phyloP scores from a whole-genome alignment of 2,888 invertebrate species.

The Harpalus rubripes region DNA sequence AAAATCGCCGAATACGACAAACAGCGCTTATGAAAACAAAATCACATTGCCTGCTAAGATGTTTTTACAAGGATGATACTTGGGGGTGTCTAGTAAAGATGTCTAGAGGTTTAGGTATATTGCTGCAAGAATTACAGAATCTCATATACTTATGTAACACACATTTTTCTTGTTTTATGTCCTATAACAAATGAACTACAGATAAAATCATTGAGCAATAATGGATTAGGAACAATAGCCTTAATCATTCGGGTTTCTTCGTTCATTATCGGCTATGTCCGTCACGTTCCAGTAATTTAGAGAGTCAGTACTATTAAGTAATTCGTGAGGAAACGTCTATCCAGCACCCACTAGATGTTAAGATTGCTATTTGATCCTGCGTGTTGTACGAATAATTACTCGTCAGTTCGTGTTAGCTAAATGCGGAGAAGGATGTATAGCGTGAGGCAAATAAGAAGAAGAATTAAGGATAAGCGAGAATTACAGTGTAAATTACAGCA shows the following conservation, averaged over 20 bases:
- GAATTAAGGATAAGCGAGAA: neutral
- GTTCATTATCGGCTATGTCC: constrained; percentile 1
- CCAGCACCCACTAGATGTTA: neutral
- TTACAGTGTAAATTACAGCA: neutral
- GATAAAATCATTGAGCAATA: neutral
- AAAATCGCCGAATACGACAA: too few species aligned
- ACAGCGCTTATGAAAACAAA: too few species aligned
- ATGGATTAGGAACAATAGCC: neutral
- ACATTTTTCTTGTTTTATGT: neutral
- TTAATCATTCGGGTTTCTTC: neutral
- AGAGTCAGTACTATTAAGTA: constrained; percentile 27
- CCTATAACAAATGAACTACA: neutral
- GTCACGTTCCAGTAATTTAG: constrained; percentile 44
- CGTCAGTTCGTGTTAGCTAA: neutral
- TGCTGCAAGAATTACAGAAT: too few species aligned
- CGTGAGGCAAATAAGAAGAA: neutral
- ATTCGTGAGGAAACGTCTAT: neutral
- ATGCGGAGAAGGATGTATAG: too few species aligned
- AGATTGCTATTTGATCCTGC: neutral
- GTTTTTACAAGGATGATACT: too few species aligned
- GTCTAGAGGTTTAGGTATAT: too few species aligned
- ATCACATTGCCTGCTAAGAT: too few species aligned
- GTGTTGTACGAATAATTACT: neutral
- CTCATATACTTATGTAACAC: neutral
- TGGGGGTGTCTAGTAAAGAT: too few species aligned